Percentiles rank a stretch among this genome's conserved stretches.
phyloP scores from a whole-genome alignment of 2,888 invertebrate genomes.

The Apodemia duryi region DNA sequence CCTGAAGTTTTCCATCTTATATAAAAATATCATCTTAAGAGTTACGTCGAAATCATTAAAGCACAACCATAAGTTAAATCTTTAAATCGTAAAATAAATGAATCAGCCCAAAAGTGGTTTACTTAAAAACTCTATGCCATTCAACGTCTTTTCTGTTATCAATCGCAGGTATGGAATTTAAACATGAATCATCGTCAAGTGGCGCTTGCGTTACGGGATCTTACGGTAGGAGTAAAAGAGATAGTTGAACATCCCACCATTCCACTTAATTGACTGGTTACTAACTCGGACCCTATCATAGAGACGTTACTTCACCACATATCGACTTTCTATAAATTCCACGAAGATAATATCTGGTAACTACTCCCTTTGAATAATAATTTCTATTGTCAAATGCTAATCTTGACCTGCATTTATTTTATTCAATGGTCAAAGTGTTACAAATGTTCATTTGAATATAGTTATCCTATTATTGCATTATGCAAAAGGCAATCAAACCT shows the following conservation, averaged over 20 bases:
- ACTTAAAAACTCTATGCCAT: conserved; percentile 62
- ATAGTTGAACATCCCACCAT: conserved; percentile 64
- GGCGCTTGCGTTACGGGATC: conserved; percentile 68
- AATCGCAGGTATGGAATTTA: conserved; percentile 73
- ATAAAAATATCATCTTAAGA: background rate
- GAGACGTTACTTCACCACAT: conserved; percentile 69
- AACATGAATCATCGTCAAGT: conserved; percentile 76
- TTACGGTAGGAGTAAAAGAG: conserved; percentile 64
- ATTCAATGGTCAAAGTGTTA: conserved; percentile 25
- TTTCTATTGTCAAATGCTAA: conserved; percentile 51
- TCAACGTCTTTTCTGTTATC: conserved; percentile 72
- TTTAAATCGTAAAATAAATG: conserved; percentile 11
- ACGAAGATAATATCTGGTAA: conserved; percentile 51
- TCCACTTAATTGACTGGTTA: conserved; percentile 77
- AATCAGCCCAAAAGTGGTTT: conserved; percentile 10
- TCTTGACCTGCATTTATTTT: conserved; percentile 30
- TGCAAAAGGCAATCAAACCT: conserved; percentile 29
- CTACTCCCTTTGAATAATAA: conserved; percentile 49
- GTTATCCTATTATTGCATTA: conserved; percentile 25
- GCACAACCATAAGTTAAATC: background rate
- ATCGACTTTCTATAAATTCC: conserved; percentile 74
- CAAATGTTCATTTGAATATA: conserved; percentile 29
- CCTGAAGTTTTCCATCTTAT: too few species aligned
- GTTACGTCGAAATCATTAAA: background rate
- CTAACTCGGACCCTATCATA: conserved; percentile 70